phyloP scores from a whole-genome alignment of 2,888 invertebrate genomes.

The Fragum sueziense region DNA sequence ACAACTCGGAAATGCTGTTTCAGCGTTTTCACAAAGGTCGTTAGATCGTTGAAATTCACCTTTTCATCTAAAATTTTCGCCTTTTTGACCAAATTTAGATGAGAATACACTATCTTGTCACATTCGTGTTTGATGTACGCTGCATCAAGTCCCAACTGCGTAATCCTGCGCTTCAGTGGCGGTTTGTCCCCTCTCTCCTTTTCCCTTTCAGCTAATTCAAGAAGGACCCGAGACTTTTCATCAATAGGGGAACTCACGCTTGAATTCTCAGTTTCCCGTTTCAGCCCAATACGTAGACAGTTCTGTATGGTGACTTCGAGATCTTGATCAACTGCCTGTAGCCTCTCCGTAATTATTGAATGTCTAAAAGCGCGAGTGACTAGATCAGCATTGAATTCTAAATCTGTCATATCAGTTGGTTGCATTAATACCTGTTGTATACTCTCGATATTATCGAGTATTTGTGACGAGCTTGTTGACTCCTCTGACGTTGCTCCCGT shows the following conservation, averaged over 20 bases:
- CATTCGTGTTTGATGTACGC: constrained; percentile 7
- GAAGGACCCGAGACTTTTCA: not conserved
- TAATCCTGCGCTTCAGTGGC: not conserved
- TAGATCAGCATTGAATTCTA: no score
- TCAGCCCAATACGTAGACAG: not conserved
- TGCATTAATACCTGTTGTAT: no score
- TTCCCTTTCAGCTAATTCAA: not conserved
- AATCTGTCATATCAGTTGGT: no score
- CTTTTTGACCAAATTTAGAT: no score
- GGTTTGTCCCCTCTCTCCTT: not conserved
- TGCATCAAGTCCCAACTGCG: not conserved
- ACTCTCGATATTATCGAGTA: no score
- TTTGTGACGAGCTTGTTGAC: no score
- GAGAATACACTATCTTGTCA: not conserved
- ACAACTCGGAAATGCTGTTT: not conserved
- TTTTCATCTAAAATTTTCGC: not conserved
- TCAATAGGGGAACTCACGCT: not conserved
- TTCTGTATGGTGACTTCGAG: not conserved
- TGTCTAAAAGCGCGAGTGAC: not conserved
- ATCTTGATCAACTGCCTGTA: not conserved
- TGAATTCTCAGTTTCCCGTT: not conserved
- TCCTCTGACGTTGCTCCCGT: no score
- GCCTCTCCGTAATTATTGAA: constrained; percentile 7
- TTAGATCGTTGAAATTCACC: not conserved
- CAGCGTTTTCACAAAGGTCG: not conserved